These are phyloP conservation scores for Piscicola geometra DNA, from an alignment of 2,888 invertebrate species.

Conservation along the genomic window DNA sequence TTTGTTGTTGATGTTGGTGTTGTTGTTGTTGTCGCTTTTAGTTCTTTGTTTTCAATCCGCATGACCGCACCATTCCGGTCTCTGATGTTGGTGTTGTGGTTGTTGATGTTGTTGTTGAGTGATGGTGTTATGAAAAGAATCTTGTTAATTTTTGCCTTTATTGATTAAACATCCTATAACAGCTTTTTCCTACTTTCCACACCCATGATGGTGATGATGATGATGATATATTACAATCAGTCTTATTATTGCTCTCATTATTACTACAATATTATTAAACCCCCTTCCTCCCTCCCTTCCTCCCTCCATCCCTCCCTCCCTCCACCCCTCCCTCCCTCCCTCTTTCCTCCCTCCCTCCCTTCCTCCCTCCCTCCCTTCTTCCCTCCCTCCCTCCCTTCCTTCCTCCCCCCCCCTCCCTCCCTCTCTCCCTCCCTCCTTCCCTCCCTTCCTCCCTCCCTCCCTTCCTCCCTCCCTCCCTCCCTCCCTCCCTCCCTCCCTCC, in stretches of 20 bases:
- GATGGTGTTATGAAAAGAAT: too few relatives aligned
- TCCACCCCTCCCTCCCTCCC: background rate
- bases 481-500: background rate
- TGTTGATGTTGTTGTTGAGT: too few relatives aligned
- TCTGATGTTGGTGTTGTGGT: too few relatives aligned
- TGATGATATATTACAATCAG: too few relatives aligned
- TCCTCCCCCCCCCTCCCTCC: background rate
- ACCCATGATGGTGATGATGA: too few relatives aligned
- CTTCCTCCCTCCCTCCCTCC: background rate
- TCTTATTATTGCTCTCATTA: too few relatives aligned
- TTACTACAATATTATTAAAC: background rate
- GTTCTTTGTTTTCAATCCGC: background rate
- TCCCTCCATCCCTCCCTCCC: background rate
- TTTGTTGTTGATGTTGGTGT: too few relatives aligned
- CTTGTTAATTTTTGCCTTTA: too few relatives aligned
- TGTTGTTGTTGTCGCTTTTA: background rate
- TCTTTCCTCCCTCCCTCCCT: background rate
- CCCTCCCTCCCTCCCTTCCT: background rate
- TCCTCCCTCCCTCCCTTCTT: background rate
- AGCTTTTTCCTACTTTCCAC: too few relatives aligned
- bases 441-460: constrained; percentile 2
- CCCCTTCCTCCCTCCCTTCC: background rate
- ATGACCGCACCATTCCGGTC: too few relatives aligned
- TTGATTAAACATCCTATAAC: too few relatives aligned
- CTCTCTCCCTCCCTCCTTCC: background rate